These are phyloP conservation scores for Alviniconcha marisindica DNA, from an alignment of 1,140 invertebrate species.

Conservation along the genomic window DNA sequence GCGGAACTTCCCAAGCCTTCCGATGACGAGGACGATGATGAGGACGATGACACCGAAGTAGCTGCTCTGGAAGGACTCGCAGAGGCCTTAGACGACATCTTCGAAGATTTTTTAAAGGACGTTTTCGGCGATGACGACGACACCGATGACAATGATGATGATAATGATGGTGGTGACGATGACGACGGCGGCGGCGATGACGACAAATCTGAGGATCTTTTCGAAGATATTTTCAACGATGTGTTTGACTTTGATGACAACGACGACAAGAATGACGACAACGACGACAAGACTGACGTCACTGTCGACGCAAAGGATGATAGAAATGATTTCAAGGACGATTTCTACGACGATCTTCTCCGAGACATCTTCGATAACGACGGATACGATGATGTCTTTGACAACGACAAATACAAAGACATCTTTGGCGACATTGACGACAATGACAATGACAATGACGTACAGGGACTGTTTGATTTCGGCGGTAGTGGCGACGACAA, in stretches of 20 bases:
- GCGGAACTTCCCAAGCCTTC: background rate
- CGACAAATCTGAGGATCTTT: background rate
- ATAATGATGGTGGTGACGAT: no score
- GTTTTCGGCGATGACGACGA: slow-evolving; percentile 9
- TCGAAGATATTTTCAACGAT: slow-evolving; percentile 1
- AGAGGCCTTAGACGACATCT: slow-evolving; percentile 4
- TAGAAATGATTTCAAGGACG: background rate
- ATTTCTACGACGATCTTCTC: slow-evolving; percentile 21
- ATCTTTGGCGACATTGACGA: background rate
- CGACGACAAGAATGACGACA: background rate
- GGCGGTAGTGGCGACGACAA: background rate
- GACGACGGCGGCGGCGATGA: background rate
- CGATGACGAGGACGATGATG: background rate
- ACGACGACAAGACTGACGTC: background rate
- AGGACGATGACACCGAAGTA: no score
- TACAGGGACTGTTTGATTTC: background rate
- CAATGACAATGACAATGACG: background rate
- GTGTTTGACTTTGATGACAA: slow-evolving; percentile 14
- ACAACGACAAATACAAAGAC: slow-evolving; percentile 17
- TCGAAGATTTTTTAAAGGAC: background rate
- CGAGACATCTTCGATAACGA: slow-evolving; percentile 24
- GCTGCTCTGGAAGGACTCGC: no score
- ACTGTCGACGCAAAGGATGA: background rate
- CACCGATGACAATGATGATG: background rate
- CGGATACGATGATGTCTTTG: slow-evolving; percentile 19